A percentile compares a stretch with the other conserved stretches of the same genome.
These are phyloP conservation scores for Nomada fabriciana DNA, from an alignment of 2,888 invertebrate species.

Conservation along the genomic window DNA sequence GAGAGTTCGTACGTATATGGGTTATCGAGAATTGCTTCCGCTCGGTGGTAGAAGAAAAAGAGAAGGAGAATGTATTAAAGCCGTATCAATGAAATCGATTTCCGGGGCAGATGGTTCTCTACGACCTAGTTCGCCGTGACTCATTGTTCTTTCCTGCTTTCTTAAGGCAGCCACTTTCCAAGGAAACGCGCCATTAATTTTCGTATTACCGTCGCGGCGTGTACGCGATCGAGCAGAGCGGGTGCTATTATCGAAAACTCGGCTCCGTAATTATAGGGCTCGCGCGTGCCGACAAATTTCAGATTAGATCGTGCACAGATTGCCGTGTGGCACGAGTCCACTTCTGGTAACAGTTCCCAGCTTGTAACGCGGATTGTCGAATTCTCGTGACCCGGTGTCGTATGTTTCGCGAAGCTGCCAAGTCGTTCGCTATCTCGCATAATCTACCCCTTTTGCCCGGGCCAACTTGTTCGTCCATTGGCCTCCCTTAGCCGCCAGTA, in stretches of 20 bases:
- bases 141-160: constrained; percentile 39
- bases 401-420: constrained; percentile 56
- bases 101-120: constrained; percentile 67
- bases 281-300: constrained; percentile 72
- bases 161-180: constrained; percentile 29
- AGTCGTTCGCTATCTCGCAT: constrained; percentile 37
- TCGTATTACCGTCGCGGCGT: constrained; percentile 42
- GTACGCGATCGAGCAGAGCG: constrained; percentile 34
- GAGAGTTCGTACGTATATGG: neutral
- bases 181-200: constrained; percentile 59
- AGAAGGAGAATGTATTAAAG: neutral
- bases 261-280: constrained; percentile 72
- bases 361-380: constrained; percentile 15
- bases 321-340: constrained; percentile 45
- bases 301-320: constrained; percentile 65
- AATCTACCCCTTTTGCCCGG: constrained; percentile 36
- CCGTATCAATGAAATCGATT: constrained; percentile 47
- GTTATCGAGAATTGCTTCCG: constrained; percentile 27
- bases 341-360: neutral
- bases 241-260: constrained; percentile 50
- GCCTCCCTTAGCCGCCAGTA: constrained; percentile 44
- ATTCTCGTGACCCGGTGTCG: constrained; percentile 62
- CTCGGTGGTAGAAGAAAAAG: too few species aligned
- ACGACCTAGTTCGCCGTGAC: constrained; percentile 47
- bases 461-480: constrained; percentile 58